Evolutionary conservation across 2,113 vertebrate species (phyloP), one percentile per base, ranked within the genome.

Genomic region (Arizona elegans): DNA sequence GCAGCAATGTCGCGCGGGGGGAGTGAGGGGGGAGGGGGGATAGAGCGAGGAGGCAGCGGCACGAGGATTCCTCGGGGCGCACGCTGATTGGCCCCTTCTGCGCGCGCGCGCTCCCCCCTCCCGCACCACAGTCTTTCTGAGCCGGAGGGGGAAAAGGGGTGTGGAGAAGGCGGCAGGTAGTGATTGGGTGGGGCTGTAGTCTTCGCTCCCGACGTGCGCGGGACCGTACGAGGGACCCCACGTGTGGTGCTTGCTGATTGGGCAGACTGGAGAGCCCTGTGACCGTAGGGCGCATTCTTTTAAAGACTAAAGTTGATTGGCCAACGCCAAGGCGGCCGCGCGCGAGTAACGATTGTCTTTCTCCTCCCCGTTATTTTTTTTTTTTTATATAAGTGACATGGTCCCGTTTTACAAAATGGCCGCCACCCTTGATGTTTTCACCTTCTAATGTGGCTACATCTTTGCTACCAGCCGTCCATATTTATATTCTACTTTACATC

Each of bases 51-150:
- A 89, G 93, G 94, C 87, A 89, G 75, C 92, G 88, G 92, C 92
- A 88, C 92, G 88, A 93, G 92, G 92, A 93, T 53, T 62, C 54
- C 62, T 86, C 47, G 92, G 92, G 88, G 92, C 92, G 92, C 92
- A 86, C 88, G 92, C 92, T 93, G 92, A 90, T 93, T 93, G 92
- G 92, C 75, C 75, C 56, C 53, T 55, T 85, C 55, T 29, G 43
- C 81, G 65, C 55, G 92, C 85, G 86, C 65, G 85, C 91, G 47
- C 26, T 47, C 47, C 33, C 86, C 86, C 86, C 62, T 43, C 50
- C 70, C 54, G 88, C 65, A 13, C 70, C 75, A 59, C 88, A 86
- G 92, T 29, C 11, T 59, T 54, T 90, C 55, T 26, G 43, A 55
- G 19, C 5, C 53, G 88, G 92, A 29, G 26, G 88, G 92, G 88